Percentiles rank a stretch among this genome's conserved stretches.
Evolutionary conservation across 37 sponge, comb jelly and placozoan species (phyloP).

Genomic region (Spongia lamella): DNA sequence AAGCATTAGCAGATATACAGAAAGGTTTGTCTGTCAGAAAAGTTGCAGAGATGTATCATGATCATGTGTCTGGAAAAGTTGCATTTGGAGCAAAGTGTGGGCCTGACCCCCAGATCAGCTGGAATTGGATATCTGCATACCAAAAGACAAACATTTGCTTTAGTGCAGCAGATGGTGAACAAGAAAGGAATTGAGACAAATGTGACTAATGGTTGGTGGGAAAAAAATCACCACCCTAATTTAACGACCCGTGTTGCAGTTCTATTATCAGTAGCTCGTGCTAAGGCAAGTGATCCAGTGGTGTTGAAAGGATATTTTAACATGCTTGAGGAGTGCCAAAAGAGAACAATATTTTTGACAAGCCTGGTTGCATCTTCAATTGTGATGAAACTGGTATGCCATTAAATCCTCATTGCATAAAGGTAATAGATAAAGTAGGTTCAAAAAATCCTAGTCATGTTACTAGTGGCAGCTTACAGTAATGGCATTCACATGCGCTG

Average conservation of each 20-base stretch:
- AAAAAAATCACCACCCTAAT: conserved; percentile 25
- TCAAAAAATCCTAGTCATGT: conserved; percentile 16
- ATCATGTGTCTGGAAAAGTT: too few relatives aligned
- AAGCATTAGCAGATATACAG: too few relatives aligned
- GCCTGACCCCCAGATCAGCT: too few relatives aligned
- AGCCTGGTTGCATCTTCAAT: conserved; percentile 41
- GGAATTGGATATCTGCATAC: conserved; percentile 12
- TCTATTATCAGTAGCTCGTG: conserved; percentile 34
- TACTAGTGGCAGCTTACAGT: conserved; percentile 36
- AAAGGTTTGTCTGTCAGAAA: too few relatives aligned
- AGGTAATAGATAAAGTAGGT: conserved; percentile 9
- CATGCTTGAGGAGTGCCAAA: conserved; percentile 26
- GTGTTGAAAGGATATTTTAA: conserved; percentile 32
- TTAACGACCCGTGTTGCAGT: conserved; percentile 15
- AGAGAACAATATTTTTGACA: conserved; percentile 39
- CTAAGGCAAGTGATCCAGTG: conserved; percentile 21
- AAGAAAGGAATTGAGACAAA: not conserved
- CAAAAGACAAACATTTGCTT: conserved; percentile 1
- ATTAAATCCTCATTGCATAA: conserved; percentile 15
- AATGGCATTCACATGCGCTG: conserved; percentile 29
- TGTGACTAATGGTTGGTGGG: conserved; percentile 35
- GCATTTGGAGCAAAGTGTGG: too few relatives aligned
- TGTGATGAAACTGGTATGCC: conserved; percentile 57
- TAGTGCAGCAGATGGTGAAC: conserved; percentile 11
- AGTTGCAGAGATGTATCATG: too few relatives aligned